Conservation (phyloP, 2,113 vertebrate species). For the Parotia lawesii region DNA sequence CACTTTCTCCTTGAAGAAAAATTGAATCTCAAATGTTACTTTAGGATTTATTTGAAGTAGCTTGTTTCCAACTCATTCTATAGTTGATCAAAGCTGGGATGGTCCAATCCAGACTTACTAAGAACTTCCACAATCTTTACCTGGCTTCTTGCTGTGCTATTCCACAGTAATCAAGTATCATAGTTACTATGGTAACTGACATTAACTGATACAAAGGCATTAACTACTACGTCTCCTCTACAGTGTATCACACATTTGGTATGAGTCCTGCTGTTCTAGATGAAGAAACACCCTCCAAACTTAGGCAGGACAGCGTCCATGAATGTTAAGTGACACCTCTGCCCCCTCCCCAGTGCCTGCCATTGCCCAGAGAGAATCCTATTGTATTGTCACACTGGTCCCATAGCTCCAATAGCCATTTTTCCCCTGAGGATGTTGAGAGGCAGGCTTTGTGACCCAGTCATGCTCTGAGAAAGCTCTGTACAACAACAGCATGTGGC, state of each 20-base stretch:
- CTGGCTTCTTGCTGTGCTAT: background rate
- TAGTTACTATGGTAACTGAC: background rate
- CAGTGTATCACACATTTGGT: background rate
- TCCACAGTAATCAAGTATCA: background rate
- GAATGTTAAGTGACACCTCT: background rate
- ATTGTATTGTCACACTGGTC: background rate
- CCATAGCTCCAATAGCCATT: background rate
- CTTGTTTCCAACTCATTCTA: background rate
- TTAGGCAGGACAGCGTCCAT: background rate
- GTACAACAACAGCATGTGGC: background rate
- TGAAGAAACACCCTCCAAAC: background rate
- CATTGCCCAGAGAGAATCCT: background rate
- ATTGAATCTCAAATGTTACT: background rate
- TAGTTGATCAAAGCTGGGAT: background rate
- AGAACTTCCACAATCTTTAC: background rate
- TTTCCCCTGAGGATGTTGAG: background rate
- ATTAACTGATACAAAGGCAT: background rate
- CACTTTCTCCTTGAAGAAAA: background rate
- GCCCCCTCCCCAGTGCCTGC: background rate
- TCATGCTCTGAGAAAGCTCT: background rate
- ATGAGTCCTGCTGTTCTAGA: background rate
- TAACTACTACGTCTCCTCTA: background rate
- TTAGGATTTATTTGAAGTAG: background rate
- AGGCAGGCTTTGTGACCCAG: background rate
- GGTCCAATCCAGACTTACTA: background rate